Evolutionary conservation across 2,888 invertebrate species (phyloP), one percentile per base, ranked within the genome.

Genomic region (Platerodrilus igneus): DNA sequence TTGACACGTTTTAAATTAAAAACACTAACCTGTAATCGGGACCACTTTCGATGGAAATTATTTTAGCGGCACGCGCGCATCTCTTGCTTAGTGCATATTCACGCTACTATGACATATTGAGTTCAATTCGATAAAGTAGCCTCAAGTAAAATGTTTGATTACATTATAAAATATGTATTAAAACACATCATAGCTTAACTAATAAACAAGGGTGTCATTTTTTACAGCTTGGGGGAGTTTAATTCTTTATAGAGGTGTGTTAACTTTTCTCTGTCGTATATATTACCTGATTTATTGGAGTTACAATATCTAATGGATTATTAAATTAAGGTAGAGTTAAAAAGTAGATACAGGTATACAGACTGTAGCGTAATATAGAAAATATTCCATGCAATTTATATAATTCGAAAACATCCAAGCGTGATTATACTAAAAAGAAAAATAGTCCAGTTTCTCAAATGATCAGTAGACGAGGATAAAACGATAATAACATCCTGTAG

Each of bases 1-100:
- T 68, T 69, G 69, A 68, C 69, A 67, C 64, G 66, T 67, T 63
- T 64, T 59, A 69, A 69, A 69, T 69, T 69, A 69, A 69, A 69
- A 69, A 66, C 65, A 63, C 63, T 63, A 63, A 65, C 61, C 60
- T 56, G 56, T 47, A 50, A 45, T 50, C 38, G 36, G 43, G 31
- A 18, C 23, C 46, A 37, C 34, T 9, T 32, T 41, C 13, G 19
- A 10, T 16, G 10, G 15, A 27, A 14, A 20, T 17, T 32, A 18
- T 26, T 28, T 17, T 22, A 30, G 43, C 43, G 43, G 43, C 38
- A 38, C 43, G 43, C 21, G 34, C 34, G 25, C 11, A 11, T 22
- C 9, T 9, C 5, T 5, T n/a, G n/a, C n/a, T 8, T 2, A 15
- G 3, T 9, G 8, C 18, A 16, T 21, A 16, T 5, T 7, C 13